phyloP scores from a whole-genome alignment of 2,113 vertebrate species.

The Steatornis caripensis region DNA sequence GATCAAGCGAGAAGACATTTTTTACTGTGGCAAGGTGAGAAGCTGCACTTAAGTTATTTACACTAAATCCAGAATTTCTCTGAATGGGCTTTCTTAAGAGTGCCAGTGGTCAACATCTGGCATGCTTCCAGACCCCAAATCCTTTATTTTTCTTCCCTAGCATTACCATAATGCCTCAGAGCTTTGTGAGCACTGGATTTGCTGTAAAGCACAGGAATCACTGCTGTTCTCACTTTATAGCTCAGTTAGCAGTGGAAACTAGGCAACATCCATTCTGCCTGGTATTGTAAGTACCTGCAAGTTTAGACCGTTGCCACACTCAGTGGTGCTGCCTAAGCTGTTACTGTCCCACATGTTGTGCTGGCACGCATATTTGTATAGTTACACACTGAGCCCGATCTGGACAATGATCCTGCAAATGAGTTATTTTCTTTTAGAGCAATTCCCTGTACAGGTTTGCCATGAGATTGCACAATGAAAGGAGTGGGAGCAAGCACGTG shows the following conservation, averaged over 20 bases:
- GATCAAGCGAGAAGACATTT: conserved; percentile 87
- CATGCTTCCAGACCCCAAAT: neutral
- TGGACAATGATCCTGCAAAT: neutral
- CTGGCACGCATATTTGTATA: neutral
- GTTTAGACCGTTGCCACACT: neutral
- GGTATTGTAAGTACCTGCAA: neutral
- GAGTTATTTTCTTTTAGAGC: neutral
- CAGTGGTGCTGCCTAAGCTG: neutral
- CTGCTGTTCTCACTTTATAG: neutral
- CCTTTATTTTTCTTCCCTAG: neutral
- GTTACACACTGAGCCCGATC: neutral
- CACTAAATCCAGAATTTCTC: neutral
- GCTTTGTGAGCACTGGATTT: neutral
- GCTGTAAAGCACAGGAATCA: neutral
- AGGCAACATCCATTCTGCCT: neutral
- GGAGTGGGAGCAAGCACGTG: neutral
- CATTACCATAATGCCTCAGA: neutral
- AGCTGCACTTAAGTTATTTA: neutral
- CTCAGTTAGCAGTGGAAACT: neutral
- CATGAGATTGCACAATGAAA: neutral
- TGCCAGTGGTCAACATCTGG: rapidly evolving
- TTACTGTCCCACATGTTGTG: neutral
- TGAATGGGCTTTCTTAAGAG: neutral
- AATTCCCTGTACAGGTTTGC: neutral
- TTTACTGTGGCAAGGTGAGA: conserved; percentile 93